Percentiles rank a stretch among this genome's conserved stretches.
Evolutionary conservation across 2,888 invertebrate genomes (phyloP).

Genomic region (Lasioglossum calceatum): DNA sequence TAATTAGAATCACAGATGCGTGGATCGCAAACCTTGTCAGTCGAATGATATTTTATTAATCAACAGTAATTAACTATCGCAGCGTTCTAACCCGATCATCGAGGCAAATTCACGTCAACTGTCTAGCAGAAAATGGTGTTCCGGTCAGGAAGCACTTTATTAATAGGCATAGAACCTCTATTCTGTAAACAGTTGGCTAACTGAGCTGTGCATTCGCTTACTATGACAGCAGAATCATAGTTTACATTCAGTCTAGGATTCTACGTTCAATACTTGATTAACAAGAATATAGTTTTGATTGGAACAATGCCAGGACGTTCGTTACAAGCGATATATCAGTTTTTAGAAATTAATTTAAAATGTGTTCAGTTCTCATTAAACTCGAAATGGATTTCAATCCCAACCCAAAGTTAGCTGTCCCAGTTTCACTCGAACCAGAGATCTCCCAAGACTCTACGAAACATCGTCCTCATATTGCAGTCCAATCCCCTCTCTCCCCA

Average conservation of each 20-base stretch:
- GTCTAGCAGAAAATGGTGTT: background rate
- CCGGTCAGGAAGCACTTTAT: background rate
- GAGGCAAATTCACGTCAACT: background rate
- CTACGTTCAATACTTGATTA: background rate
- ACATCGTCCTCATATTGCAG: background rate
- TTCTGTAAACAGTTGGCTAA: background rate
- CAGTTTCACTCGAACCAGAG: background rate
- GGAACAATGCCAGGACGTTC: no score
- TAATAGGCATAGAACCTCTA: background rate
- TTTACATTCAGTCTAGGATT: background rate
- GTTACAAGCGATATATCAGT: no score
- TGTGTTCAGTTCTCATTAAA: background rate
- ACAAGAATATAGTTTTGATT: background rate
- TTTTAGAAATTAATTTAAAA: no score
- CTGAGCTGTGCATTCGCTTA: background rate
- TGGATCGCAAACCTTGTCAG: background rate
- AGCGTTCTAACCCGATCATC: no score
- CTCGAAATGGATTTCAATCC: background rate
- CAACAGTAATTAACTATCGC: background rate
- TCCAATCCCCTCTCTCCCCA: background rate
- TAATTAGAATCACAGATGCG: conserved; percentile 23
- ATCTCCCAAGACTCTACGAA: background rate
- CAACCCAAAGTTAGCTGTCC: background rate
- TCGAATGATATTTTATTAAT: conserved; percentile 34
- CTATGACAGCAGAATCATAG: background rate